Evolutionary conservation across 2,113 vertebrate species (phyloP).

Genomic region (Hippotragus niger): DNA sequence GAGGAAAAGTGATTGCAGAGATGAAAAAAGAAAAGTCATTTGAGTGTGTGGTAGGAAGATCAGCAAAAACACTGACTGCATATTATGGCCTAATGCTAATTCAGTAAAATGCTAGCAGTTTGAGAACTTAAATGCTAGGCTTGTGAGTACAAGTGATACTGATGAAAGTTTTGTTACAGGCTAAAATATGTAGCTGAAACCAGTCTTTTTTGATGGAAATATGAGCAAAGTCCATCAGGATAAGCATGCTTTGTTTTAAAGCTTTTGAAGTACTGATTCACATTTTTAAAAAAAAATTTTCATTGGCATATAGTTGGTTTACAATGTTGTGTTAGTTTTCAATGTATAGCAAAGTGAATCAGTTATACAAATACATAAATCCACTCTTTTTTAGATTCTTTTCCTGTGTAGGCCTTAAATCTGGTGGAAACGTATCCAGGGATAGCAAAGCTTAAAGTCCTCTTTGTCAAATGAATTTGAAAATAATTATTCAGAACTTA

Average conservation of each 20-base stretch:
- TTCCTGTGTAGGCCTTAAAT: neutral
- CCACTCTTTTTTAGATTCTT: neutral
- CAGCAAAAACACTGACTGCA: constrained; percentile 22
- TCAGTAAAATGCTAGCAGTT: neutral
- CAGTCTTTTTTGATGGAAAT: neutral
- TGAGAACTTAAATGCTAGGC: constrained; percentile 19
- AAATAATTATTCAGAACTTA: neutral
- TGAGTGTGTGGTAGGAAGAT: constrained; percentile 20
- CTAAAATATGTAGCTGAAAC: neutral
- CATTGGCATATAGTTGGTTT: neutral
- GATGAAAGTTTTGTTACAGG: constrained; percentile 25
- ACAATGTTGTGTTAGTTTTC: neutral
- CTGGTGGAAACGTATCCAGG: neutral
- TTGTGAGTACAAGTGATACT: constrained; percentile 4
- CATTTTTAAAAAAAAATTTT: neutral
- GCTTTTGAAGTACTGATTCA: neutral
- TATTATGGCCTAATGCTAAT: constrained; percentile 39
- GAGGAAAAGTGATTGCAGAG: constrained; percentile 47
- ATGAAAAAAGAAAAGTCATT: neutral
- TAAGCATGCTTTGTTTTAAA: constrained; percentile 15
- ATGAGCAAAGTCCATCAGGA: neutral
- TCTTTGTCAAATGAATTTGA: neutral
- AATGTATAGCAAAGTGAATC: neutral
- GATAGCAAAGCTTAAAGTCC: neutral
- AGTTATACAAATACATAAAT: neutral